Evolutionary conservation across 1,140 invertebrate genomes (phyloP).

Genomic region (Drosophila pruinosa): DNA sequence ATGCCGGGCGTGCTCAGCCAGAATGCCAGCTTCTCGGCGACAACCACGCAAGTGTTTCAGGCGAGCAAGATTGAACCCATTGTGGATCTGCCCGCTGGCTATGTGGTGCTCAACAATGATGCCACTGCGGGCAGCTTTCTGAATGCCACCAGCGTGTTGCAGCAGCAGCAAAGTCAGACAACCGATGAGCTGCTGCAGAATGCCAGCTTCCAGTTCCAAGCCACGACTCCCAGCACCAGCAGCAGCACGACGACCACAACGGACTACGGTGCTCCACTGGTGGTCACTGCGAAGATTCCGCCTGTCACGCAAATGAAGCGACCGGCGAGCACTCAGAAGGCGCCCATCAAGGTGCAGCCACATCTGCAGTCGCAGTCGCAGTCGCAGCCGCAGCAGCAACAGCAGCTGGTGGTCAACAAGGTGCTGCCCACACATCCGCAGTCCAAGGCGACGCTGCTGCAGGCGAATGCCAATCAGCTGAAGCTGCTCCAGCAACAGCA

Average conservation of each 20-base stretch:
- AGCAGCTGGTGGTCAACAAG: slow-evolving; percentile 73
- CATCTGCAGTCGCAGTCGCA: slow-evolving; percentile 61
- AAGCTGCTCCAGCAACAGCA: slow-evolving; percentile 13
- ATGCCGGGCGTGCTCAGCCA: slow-evolving; percentile 90
- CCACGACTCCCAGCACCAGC: slow-evolving; percentile 17
- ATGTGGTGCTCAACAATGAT: slow-evolving; percentile 88
- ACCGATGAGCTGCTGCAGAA: slow-evolving; percentile 59
- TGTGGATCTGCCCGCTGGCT: slow-evolving; percentile 88
- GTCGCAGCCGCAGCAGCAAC: slow-evolving; percentile 66
- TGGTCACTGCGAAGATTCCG: slow-evolving; percentile 65
- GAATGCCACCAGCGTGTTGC: slow-evolving; percentile 68
- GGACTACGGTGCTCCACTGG: slow-evolving; percentile 57
- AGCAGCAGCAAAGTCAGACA: slow-evolving; percentile 56
- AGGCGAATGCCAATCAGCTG: slow-evolving; percentile 10
- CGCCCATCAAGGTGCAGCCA: slow-evolving; percentile 58
- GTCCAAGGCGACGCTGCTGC: not conserved
- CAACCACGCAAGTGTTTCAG: slow-evolving; percentile 89
- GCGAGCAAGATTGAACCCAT: slow-evolving; percentile 92
- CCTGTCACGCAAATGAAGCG: slow-evolving; percentile 68
- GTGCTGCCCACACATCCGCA: slow-evolving; percentile 48
- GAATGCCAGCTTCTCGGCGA: slow-evolving; percentile 90
- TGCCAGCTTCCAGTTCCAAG: slow-evolving; percentile 62
- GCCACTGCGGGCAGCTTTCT: slow-evolving; percentile 39
- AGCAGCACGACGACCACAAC: slow-evolving; percentile 10
- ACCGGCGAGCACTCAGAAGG: slow-evolving; percentile 25